Evolutionary conservation across 1,140 invertebrate genomes (phyloP).

Genomic region (Drosophila auraria): DNA sequence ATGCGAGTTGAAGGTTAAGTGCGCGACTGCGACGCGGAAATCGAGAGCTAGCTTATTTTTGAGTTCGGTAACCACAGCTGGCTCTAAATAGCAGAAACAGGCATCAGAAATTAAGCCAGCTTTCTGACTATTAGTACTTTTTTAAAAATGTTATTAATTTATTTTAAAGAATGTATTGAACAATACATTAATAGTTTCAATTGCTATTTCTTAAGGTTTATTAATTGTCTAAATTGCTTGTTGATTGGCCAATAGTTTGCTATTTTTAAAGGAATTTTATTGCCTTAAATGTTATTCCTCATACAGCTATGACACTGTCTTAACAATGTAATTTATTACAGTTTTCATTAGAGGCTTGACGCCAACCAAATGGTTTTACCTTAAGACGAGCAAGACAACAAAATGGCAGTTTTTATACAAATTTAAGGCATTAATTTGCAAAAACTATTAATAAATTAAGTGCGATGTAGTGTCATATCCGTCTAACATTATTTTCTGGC

Average conservation of each 20-base stretch:
- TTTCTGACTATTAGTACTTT: not conserved
- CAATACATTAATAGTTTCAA: not conserved
- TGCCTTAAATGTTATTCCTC: too few relatives aligned
- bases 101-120: slow-evolving; percentile 14
- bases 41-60: slow-evolving; percentile 30
- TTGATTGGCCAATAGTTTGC: not conserved
- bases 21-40: slow-evolving; percentile 63
- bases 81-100: slow-evolving; percentile 6
- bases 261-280: too few relatives aligned
- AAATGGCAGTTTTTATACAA: too few relatives aligned
- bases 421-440: too few relatives aligned
- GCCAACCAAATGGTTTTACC: too few relatives aligned
- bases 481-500: too few relatives aligned
- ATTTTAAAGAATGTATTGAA: not conserved
- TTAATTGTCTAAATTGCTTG: not conserved
- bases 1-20: slow-evolving; percentile 83
- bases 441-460: too few relatives aligned
- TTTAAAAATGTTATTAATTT: not conserved
- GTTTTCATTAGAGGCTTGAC: not conserved
- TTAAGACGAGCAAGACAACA: too few relatives aligned
- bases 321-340: too few relatives aligned
- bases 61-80: slow-evolving; percentile 7
- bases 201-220: not conserved
- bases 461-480: too few relatives aligned
- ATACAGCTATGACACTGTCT: too few relatives aligned